phyloP scores from a whole-genome alignment of 2,113 vertebrate species.

The Todiramphus chloris region DNA sequence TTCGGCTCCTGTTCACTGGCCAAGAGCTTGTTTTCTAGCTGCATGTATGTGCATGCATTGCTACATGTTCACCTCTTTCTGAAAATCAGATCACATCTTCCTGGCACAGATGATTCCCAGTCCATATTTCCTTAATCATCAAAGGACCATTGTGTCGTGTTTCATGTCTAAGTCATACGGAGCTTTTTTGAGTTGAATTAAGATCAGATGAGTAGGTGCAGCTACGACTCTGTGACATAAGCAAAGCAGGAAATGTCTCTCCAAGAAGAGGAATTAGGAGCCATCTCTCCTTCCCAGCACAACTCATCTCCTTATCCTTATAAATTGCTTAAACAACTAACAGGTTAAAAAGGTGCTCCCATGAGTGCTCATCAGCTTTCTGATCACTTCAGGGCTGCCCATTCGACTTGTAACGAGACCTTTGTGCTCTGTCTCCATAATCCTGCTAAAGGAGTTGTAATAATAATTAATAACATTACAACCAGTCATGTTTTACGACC shows the following conservation, averaged over 20 bases:
- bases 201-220: slow-evolving; percentile 45
- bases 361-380: neutral
- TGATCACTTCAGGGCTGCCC: neutral
- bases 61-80: neutral
- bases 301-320: neutral
- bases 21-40: slow-evolving; percentile 47
- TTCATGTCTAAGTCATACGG: neutral
- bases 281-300: slow-evolving; percentile 14
- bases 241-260: slow-evolving; percentile 23
- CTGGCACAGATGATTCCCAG: neutral
- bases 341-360: neutral
- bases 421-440: neutral
- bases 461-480: neutral
- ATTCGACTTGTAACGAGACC: fast-evolving
- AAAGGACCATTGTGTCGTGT: neutral
- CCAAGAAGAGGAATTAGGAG: neutral
- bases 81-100: slow-evolving; percentile 10
- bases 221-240: neutral
- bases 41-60: neutral
- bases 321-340: slow-evolving; percentile 12
- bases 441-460: neutral
- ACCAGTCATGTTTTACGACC: neutral
- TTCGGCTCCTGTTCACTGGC: neutral
- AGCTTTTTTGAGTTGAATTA: slow-evolving; percentile 51
- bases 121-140: slow-evolving; percentile 8